phyloP scores from a whole-genome alignment of 2,888 invertebrate species.

The Melinaea marsaeus region DNA sequence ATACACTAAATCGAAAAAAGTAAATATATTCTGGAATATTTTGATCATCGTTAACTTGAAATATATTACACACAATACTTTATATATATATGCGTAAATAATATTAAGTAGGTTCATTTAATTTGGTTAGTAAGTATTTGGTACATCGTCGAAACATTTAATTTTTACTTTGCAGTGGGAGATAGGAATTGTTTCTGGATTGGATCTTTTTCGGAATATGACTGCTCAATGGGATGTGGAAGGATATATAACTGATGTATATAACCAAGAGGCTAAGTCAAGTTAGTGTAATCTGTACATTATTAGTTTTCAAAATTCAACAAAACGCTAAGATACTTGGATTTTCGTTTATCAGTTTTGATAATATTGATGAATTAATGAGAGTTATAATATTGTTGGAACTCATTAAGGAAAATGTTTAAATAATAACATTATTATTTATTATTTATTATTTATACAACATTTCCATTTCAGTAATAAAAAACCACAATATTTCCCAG shows the following conservation, averaged over 20 bases:
- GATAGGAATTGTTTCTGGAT: slow-evolving; percentile 58
- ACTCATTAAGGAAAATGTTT: too few species aligned
- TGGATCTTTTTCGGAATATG: slow-evolving; percentile 72
- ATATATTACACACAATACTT: too few species aligned
- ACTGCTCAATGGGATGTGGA: slow-evolving; percentile 76
- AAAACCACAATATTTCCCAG: slow-evolving; percentile 69
- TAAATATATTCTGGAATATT: slow-evolving; percentile 27
- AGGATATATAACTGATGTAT: slow-evolving; percentile 84
- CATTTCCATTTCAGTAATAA: slow-evolving; percentile 67
- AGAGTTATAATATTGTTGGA: too few species aligned
- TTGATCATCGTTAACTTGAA: too few species aligned
- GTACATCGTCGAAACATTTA: neutral
- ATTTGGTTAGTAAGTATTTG: too few species aligned
- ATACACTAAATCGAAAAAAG: slow-evolving; percentile 55
- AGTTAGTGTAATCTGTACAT: slow-evolving; percentile 40
- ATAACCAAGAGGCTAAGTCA: slow-evolving; percentile 80
- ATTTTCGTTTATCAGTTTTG: too few species aligned
- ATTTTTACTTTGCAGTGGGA: slow-evolving; percentile 42
- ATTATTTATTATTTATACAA: neutral
- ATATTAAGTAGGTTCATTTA: too few species aligned
- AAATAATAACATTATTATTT: too few species aligned
- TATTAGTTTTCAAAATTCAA: too few species aligned
- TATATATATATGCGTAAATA: too few species aligned
- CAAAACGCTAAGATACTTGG: too few species aligned
- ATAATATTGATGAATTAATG: too few species aligned